Base-by-base conservation (phyloP, 2,888 invertebrate genomes). In the Baccha elongata region DNA sequence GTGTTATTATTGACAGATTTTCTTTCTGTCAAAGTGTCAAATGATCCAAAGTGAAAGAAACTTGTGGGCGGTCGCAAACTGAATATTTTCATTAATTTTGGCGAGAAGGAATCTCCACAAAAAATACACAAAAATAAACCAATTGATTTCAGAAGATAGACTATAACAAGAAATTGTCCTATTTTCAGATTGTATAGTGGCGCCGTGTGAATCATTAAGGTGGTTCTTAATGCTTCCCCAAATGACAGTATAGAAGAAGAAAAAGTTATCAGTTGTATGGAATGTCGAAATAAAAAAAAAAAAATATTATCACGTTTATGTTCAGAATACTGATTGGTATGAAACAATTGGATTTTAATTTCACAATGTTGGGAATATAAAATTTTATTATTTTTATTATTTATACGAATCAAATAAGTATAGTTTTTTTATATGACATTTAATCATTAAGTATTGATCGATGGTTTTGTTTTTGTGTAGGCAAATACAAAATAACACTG, bases 91-190 rank as follows among this genome's bases (percentile, higher is more conserved):
- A n/a, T n/a, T 29, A 46, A 55, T 55, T n/a, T 69, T 50, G 50
- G 65, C 74, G 74, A 74, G 69, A 69, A 44, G 74, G 69, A 75
- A 75, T 80, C 62, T 71, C 64, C 60, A 29, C 58, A 64, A 44
- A 35, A 44, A 21, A n/a, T 6, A 53, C 19, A 53, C 21, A 53
- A 13, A 53, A 6, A 26, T 13, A 21, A n/a, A 1, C 0, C 0
- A 19, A 21, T 35, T 48, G 23, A 13, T 48, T 13, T 13, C 10
- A 1, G 40, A 58, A 32, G 40, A 58, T 40, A 58, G 55, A 58
- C 0, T 32, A 7, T n/a, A n/a, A n/a, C 5, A 32, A 10, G 6
- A 7, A n/a, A n/a, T n/a, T n/a, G n/a, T n/a, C n/a, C n/a, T n/a
- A n/a, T n/a, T n/a, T n/a, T 10, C 17, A 32, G 19, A n/a, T 44